Conservation (phyloP, 2,797 vertebrate species). For the Cyprinodon diabolis region DNA sequence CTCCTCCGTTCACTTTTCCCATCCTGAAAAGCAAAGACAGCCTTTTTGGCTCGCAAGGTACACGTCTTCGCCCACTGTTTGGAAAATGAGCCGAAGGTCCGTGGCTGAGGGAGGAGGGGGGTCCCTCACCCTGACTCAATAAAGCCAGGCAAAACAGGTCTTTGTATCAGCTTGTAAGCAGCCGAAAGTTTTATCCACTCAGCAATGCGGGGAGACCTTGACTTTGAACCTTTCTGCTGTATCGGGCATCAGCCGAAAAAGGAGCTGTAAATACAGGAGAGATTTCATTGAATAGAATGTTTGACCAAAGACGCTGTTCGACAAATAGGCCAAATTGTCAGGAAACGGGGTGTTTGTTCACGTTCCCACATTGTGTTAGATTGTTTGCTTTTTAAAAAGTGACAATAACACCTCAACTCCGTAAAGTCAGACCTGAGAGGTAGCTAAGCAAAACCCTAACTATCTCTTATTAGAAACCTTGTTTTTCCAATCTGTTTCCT, state of each 20-base stretch:
- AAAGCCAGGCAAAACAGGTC: slow-evolving; percentile 47
- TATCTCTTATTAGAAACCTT: slow-evolving; percentile 41
- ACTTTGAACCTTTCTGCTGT: slow-evolving; percentile 47
- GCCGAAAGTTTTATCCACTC: slow-evolving; percentile 60
- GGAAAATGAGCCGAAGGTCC: slow-evolving; percentile 24
- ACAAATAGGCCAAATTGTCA: slow-evolving; percentile 60
- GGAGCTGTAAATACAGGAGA: slow-evolving; percentile 54
- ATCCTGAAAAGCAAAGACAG: slow-evolving; percentile 54
- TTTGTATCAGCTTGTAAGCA: slow-evolving; percentile 61
- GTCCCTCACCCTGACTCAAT: slow-evolving; percentile 14
- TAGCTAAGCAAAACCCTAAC: slow-evolving; percentile 27
- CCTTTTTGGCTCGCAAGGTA: slow-evolving; percentile 53
- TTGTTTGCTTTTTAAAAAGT: slow-evolving; percentile 51
- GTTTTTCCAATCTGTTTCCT: slow-evolving; percentile 17
- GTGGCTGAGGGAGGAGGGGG: background rate
- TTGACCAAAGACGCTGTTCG: slow-evolving; percentile 33
- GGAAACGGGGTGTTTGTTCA: slow-evolving; percentile 51
- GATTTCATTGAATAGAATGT: slow-evolving; percentile 54
- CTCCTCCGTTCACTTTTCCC: slow-evolving; percentile 45
- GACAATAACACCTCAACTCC: slow-evolving; percentile 25
- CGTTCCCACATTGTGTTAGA: slow-evolving; percentile 43
- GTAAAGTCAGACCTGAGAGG: slow-evolving; percentile 40
- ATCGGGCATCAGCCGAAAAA: slow-evolving; percentile 27
- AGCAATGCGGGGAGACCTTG: slow-evolving; percentile 52
- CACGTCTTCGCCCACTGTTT: slow-evolving; percentile 25